Base-by-base conservation (phyloP, 2,797 vertebrate species). In the Enteromius thamalakanensis region DNA sequence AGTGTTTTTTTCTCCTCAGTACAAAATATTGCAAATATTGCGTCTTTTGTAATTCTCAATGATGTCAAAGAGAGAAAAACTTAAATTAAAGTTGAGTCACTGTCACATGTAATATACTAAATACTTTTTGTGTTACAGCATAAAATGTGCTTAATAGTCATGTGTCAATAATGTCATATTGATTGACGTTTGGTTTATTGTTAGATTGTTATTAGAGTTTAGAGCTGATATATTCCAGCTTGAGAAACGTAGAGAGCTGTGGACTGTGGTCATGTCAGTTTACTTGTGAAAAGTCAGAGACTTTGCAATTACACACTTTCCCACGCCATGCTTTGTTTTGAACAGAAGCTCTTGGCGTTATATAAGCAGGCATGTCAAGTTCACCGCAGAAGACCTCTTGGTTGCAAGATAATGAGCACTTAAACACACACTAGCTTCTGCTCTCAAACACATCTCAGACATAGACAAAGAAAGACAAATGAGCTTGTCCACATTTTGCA, bases 201-300 rank as follows among this genome's bases (percentile, higher is more conserved):
- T 69, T 69, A 2, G 40, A 45, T 37, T 42, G 6, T 45, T 15
- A 1, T 70, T 42, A 6, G 6, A 23, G 49, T 72, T 72, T 72
- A 15, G 7, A 51, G 23, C 64, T 67, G 32, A 67, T 19, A 21
- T 32, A 1, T 10, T 67, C 29, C 37, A 42, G 37, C 40, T 47
- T 37, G 51, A 8, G 51, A 4, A 75, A 10, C 3, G 11, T 34
- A 17, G 14, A 40, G 51, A 40, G 72, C 72, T 75, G 21, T 40
- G 72, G 32, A 76, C 51, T 58, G 72, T 60, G 53, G 74, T 60
- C 14, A 76, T 60, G 74, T 76, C 53, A 42, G 74, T 58, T 76
- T 58, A n/a, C 34, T 58, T 58, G 74, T 1, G 7, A 79, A 51
- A 67, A 51, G 51, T 55, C 69, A 23, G 34, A 42, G 17, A 45